A percentile compares a stretch with the other conserved stretches of the same genome.
phyloP scores from a whole-genome alignment of 2,113 vertebrate species.

The Tor tambroides region DNA sequence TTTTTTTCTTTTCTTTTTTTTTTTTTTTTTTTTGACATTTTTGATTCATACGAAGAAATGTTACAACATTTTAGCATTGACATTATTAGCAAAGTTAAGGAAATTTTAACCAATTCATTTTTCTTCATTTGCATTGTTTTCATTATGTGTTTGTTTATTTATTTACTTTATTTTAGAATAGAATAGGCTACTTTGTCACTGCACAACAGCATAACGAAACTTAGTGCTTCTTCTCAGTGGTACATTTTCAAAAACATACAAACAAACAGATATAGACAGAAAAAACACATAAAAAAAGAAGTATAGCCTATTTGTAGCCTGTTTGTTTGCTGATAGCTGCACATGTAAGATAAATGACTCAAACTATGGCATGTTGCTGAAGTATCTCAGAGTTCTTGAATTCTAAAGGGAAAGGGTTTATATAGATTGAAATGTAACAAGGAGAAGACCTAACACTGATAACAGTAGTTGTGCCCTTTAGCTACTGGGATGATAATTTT shows the following conservation, averaged over 20 bases:
- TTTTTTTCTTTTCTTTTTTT: no score
- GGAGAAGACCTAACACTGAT: neutral
- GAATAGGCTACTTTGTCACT: neutral
- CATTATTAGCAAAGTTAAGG: neutral
- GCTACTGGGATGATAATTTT: neutral
- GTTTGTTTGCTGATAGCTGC: neutral
- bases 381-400: neutral
- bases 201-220: no score
- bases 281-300: no score
- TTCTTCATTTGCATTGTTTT: neutral
- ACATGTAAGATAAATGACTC: neutral
- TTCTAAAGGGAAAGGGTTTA: neutral
- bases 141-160: neutral
- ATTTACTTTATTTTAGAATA: neutral
- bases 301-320: no score
- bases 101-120: neutral
- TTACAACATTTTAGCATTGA: neutral
- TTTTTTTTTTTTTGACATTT: no score
- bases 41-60: neutral
- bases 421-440: neutral
- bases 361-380: neutral
- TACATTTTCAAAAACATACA: no score
- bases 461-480: neutral
- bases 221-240: no score
- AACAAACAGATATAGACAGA: no score